Conservation (phyloP, 2,797 vertebrate genomes). For the Acanthornis magna region DNA sequence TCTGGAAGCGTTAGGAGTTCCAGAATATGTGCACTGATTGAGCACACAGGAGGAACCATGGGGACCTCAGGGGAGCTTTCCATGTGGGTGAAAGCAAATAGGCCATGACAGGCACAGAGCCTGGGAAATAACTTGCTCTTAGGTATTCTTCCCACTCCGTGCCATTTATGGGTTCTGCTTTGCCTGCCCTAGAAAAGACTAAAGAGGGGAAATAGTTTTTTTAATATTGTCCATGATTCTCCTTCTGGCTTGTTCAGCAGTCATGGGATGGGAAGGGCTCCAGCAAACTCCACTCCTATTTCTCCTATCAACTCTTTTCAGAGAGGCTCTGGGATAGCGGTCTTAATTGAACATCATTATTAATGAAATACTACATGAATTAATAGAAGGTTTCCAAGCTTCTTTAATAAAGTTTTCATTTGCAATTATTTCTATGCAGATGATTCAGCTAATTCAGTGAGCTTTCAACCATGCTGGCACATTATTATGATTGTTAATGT, state of each 20-base stretch:
- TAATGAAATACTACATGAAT: constrained; percentile 27
- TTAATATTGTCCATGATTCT: neutral
- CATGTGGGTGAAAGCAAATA: neutral
- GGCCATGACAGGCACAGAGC: neutral
- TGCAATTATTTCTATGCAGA: constrained; percentile 25
- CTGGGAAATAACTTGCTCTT: constrained; percentile 10
- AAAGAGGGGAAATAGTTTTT: neutral
- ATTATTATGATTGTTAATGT: neutral
- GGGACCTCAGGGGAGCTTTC: neutral
- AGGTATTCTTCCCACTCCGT: neutral
- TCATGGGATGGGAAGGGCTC: neutral
- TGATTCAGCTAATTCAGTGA: constrained; percentile 1
- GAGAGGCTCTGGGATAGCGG: neutral
- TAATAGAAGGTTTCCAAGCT: constrained; percentile 37
- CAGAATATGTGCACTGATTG: neutral
- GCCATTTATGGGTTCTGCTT: neutral
- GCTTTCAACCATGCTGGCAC: neutral
- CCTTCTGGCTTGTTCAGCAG: neutral
- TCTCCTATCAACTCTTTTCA: neutral
- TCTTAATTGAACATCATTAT: constrained; percentile 52
- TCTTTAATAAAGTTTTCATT: constrained; percentile 25
- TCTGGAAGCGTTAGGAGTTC: neutral
- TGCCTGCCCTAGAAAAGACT: neutral
- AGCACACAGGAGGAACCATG: neutral
- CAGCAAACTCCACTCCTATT: neutral